Conservation (phyloP, 2,113 vertebrate genomes). For the Corythaixoides concolor region DNA sequence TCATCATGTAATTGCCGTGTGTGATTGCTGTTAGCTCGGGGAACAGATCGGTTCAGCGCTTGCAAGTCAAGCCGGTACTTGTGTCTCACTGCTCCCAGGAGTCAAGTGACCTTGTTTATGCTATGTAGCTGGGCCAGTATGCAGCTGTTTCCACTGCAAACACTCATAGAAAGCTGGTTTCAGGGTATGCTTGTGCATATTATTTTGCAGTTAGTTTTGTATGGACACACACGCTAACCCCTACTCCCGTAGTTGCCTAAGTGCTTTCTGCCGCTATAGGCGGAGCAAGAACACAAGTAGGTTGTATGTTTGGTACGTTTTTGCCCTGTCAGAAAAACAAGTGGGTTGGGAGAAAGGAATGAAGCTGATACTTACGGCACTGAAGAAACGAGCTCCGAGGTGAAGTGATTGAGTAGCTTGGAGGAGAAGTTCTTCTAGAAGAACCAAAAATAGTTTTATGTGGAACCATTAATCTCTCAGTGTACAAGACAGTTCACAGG, state of each 20-base stretch:
- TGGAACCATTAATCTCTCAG: not conserved
- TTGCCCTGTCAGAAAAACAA: not conserved
- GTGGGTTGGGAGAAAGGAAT: not conserved
- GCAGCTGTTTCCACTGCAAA: conserved; percentile 28
- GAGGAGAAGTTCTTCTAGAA: not conserved
- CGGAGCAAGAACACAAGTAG: not conserved
- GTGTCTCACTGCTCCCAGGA: not conserved
- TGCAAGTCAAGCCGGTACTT: not conserved
- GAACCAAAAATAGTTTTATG: not conserved
- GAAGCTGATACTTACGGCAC: not conserved
- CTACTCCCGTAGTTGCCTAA: not conserved
- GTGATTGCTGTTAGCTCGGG: not conserved
- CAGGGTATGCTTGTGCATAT: conserved; percentile 27
- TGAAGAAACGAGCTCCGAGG: not conserved
- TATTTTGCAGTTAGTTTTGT: not conserved
- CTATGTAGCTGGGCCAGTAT: not conserved
- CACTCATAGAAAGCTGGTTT: not conserved
- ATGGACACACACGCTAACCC: not conserved
- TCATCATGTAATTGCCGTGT: not conserved
- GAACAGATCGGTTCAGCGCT: accelerated
- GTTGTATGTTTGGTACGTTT: accelerated
- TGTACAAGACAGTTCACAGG: not conserved
- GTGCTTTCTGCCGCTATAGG: not conserved
- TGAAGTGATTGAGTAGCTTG: not conserved
- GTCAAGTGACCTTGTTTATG: conserved; percentile 22